Percentiles rank a stretch among this genome's conserved stretches.
These are phyloP conservation scores for Geothlypis trichas DNA, from an alignment of 2,113 vertebrate species.

Conservation along the genomic window DNA sequence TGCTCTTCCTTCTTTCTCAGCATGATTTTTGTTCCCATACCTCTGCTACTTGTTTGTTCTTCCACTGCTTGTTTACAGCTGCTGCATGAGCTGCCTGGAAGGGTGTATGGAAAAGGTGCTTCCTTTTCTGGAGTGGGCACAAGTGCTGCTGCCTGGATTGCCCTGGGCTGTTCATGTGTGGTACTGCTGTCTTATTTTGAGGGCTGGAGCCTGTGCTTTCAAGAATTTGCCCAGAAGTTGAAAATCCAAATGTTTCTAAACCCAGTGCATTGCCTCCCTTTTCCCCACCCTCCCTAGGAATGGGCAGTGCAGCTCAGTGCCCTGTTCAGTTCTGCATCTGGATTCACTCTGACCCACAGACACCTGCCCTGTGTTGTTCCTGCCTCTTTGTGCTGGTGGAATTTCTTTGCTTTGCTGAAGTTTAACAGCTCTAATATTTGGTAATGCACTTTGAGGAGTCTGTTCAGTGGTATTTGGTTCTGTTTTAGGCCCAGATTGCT, in stretches of 20 bases:
- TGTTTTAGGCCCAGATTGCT: conserved; percentile 86
- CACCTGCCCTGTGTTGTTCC: background rate
- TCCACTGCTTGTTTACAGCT: background rate
- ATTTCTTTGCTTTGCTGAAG: background rate
- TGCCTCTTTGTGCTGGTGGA: background rate
- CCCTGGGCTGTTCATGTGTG: background rate
- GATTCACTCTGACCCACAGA: background rate
- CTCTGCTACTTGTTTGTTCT: background rate
- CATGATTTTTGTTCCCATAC: background rate
- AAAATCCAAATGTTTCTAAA: background rate
- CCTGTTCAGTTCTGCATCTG: background rate
- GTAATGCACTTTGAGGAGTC: background rate
- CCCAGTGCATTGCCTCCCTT: background rate
- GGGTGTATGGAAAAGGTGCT: background rate
- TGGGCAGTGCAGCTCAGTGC: background rate
- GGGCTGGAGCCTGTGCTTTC: background rate
- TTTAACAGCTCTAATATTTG: background rate
- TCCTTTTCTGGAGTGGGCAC: background rate
- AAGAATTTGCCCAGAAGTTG: background rate
- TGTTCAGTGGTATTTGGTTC: background rate
- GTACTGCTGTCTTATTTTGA: background rate
- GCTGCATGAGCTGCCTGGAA: background rate
- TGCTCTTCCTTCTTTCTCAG: background rate
- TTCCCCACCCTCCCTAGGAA: background rate
- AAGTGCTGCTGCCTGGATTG: conserved; percentile 12